Evolutionary conservation across 2,888 invertebrate species (phyloP), one percentile per base, ranked within the genome.

Genomic region (Pammene aurita): DNA sequence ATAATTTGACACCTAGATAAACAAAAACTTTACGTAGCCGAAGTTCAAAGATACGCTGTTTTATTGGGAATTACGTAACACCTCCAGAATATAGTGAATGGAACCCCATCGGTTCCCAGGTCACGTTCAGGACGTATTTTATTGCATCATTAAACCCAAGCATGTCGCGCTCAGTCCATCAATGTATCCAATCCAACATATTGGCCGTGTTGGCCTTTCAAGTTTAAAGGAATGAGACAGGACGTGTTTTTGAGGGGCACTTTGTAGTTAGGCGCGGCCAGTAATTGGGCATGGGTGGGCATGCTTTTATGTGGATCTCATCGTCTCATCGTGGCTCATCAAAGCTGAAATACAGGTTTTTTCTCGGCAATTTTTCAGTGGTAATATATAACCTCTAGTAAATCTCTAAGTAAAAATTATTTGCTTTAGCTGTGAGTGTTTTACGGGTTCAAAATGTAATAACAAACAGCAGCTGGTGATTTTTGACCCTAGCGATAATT

Each of bases 121-220:
- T 75, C 86, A 85, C 86, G 86, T 85, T 72, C 76, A 35, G 79
- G 83, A 80, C 80, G 80, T 82, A 84, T 85, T 86, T 86, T 85
- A 86, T 87, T 86, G 83, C 80, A 82, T 84, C 86, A 87, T 87
- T 86, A 86, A 84, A 82, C 79, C 72, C 74, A 73, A 77, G 78
- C 82, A 84, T 83, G 83, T 83, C 80, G 76, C 54, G 67, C 67
- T 67, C 79, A 74, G 80, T 83, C 82, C 78, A 81, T 86, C 85
- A 84, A 82, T 80, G 78, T 76, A 73, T 73, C 77, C 60, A 69
- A 78, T 80, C 81, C 79, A 83, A 76, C 76, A 76, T 69, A 64
- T 69, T 69, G 68, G 64, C 58, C 52, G 50, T 69, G 68, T 69
- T 60, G 60, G 13, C 64, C 55, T 60, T 69, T 60, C 48, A 16